A percentile compares a stretch with the other conserved stretches of the same genome.
phyloP scores from a whole-genome alignment of 2,888 invertebrate genomes.

The Leptopterna dolabrata region DNA sequence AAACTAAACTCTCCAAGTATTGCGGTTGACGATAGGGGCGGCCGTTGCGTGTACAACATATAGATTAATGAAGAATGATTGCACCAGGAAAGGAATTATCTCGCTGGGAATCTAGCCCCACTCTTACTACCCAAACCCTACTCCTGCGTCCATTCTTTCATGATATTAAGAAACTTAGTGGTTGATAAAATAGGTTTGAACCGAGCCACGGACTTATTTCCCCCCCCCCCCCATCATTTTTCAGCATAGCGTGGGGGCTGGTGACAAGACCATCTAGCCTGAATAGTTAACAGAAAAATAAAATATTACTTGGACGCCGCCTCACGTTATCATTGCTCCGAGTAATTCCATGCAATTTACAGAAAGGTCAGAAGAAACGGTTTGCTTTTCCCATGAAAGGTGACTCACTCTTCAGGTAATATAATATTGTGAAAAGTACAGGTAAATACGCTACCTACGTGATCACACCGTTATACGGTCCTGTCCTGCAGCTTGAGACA shows the following conservation, averaged over 20 bases:
- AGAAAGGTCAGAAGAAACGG: background rate
- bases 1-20: background rate
- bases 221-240: no score
- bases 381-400: no score
- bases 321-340: background rate
- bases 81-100: slow-evolving; percentile 1
- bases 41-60: background rate
- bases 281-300: background rate
- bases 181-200: background rate
- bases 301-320: background rate
- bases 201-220: background rate
- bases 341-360: background rate
- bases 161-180: background rate
- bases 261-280: background rate
- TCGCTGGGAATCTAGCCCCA: background rate
- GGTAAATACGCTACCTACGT: no score
- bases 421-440: no score
- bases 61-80: slow-evolving; percentile 18
- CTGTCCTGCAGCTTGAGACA: no score
- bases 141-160: background rate
- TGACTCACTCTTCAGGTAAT: no score
- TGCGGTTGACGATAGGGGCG: background rate
- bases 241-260: background rate
- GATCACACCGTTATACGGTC: no score
- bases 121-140: background rate